Evolutionary conservation across 2,113 vertebrate species (phyloP).

Genomic region (Ptilonorhynchus violaceus): DNA sequence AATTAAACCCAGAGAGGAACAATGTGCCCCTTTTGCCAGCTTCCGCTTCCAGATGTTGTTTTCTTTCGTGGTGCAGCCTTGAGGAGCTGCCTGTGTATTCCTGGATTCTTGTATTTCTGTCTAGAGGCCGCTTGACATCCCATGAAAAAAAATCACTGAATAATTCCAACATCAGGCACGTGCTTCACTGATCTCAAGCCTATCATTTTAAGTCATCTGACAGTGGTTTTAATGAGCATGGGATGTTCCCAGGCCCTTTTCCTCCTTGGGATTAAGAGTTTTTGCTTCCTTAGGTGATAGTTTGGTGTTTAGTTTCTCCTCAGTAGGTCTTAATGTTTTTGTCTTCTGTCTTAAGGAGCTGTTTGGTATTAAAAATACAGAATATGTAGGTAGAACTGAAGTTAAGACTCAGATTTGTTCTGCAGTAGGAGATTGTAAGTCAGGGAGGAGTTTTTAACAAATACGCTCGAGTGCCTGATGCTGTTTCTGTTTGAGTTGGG

Average conservation of each 20-base stretch:
- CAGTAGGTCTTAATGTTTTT: not conserved
- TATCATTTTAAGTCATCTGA: not conserved
- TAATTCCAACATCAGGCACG: not conserved
- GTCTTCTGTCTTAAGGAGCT: not conserved
- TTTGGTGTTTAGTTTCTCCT: not conserved
- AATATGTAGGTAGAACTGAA: not conserved
- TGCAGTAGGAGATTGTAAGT: not conserved
- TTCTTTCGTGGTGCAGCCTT: not conserved
- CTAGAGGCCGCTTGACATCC: not conserved
- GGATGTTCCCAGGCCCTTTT: not conserved
- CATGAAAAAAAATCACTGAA: not conserved
- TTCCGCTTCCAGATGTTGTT: not conserved
- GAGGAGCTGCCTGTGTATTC: not conserved
- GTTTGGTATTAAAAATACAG: not conserved
- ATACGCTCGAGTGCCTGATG: not conserved
- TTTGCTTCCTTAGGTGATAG: not conserved
- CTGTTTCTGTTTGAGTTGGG: not conserved
- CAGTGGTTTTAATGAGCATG: not conserved
- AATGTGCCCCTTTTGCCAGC: not conserved
- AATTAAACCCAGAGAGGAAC: not conserved
- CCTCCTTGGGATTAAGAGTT: not conserved
- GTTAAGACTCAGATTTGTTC: not conserved
- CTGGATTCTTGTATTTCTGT: not conserved
- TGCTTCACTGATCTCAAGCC: fast-evolving
- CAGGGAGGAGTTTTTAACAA: not conserved